Evolutionary conservation across 2,113 vertebrate species (phyloP).

Genomic region (Merops nubicus): DNA sequence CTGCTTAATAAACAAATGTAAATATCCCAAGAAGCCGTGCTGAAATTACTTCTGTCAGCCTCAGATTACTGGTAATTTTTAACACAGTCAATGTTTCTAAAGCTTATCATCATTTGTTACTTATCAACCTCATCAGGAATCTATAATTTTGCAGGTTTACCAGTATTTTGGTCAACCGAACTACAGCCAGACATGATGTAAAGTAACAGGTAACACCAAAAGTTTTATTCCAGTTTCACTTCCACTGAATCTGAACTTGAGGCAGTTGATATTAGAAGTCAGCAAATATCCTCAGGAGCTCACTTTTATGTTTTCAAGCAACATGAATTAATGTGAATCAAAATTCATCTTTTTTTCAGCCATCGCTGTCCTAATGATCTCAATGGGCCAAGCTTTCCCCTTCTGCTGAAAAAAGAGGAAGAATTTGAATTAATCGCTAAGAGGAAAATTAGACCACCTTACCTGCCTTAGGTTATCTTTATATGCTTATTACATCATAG

Average conservation of each 20-base stretch:
- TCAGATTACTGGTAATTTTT: background rate
- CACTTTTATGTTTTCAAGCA: background rate
- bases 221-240: background rate
- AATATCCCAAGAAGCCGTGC: background rate
- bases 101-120: background rate
- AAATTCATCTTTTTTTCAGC: background rate
- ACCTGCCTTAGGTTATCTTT: background rate
- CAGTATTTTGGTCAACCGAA: background rate
- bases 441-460: background rate
- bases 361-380: background rate
- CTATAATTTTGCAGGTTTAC: background rate
- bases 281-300: background rate
- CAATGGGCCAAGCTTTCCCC: rapidly evolving
- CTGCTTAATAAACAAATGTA: background rate
- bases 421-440: background rate
- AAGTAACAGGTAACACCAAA: background rate
- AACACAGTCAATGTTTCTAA: background rate
- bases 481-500: background rate
- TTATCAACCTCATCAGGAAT: background rate
- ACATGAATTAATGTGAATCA: background rate
- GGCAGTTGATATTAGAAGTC: background rate
- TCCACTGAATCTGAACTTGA: background rate
- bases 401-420: conserved; percentile 6
- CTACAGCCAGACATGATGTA: background rate
- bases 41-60: background rate